Percentiles rank a stretch among this genome's conserved stretches.
Evolutionary conservation across 2,888 invertebrate genomes (phyloP).

Genomic region (Drymonia ruficornis): DNA sequence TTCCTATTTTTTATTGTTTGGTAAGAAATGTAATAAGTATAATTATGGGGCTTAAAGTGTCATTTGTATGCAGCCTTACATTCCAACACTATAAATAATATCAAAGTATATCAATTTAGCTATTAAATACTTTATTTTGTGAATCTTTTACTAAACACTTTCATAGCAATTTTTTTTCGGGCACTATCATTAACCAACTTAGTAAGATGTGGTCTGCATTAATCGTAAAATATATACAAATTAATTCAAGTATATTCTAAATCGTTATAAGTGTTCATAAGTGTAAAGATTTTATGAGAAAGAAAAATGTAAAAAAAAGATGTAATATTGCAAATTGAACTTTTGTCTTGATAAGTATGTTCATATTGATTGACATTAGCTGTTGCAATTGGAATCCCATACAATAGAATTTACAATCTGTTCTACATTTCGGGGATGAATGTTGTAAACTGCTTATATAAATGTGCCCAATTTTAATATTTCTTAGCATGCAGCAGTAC

Average conservation of each 20-base stretch:
- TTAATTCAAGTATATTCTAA: conserved; percentile 73
- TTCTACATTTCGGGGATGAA: conserved; percentile 23
- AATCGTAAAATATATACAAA: conserved; percentile 42
- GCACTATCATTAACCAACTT: conserved; percentile 17
- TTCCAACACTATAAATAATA: conserved; percentile 31
- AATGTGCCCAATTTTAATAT: conserved; percentile 23
- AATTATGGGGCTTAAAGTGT: conserved; percentile 18
- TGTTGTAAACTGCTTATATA: conserved; percentile 34
- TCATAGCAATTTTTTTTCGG: conserved; percentile 15
- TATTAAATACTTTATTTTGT: conserved; percentile 34
- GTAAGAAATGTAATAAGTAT: too few species aligned
- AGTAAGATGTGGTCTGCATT: conserved; percentile 56
- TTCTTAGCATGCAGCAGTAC: too few species aligned
- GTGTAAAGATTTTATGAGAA: conserved; percentile 73
- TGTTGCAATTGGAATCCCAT: conserved; percentile 28
- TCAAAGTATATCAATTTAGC: conserved; percentile 11
- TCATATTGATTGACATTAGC: conserved; percentile 39
- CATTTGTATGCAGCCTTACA: conserved; percentile 29
- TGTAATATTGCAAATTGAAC: conserved; percentile 50
- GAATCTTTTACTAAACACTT: conserved; percentile 11
- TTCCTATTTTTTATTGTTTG: conserved; percentile 15
- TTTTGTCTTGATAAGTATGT: conserved; percentile 52
- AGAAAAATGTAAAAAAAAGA: conserved; percentile 52
- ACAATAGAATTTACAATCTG: neutral
- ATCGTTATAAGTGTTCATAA: conserved; percentile 82